Conservation (phyloP, 2,888 invertebrate species). For the Pollenia labialis region DNA sequence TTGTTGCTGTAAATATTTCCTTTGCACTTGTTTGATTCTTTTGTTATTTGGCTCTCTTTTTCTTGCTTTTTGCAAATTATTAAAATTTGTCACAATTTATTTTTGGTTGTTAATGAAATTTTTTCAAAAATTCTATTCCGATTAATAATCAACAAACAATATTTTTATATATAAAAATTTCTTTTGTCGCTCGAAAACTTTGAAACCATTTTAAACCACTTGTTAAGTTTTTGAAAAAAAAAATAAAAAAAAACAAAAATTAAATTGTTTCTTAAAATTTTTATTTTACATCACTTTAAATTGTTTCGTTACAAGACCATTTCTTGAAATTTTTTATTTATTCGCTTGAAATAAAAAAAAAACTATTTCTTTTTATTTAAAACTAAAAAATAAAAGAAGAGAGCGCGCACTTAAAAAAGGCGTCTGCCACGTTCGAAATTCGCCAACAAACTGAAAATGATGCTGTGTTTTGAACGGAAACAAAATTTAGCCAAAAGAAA, state of each 20-base stretch:
- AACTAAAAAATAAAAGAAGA: slow-evolving; percentile 72
- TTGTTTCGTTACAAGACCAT: slow-evolving; percentile 12
- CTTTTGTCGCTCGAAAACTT: slow-evolving; percentile 16
- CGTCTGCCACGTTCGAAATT: slow-evolving; percentile 80
- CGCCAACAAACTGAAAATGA: slow-evolving; percentile 81
- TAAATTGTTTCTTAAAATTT: slow-evolving; percentile 51
- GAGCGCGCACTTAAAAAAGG: slow-evolving; percentile 74
- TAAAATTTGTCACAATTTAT: slow-evolving; percentile 69
- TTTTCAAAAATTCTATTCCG: slow-evolving; percentile 8
- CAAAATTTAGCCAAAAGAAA: slow-evolving; percentile 65
- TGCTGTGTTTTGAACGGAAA: slow-evolving; percentile 74
- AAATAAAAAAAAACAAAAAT: neutral
- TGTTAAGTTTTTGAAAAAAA: slow-evolving; percentile 30
- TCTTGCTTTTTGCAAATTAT: slow-evolving; percentile 35
- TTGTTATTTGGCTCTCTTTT: slow-evolving; percentile 1
- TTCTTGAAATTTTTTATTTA: slow-evolving; percentile 24
- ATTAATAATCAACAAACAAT: too few relatives aligned
- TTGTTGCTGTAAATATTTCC: slow-evolving; percentile 4
- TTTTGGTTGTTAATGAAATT: slow-evolving; percentile 52
- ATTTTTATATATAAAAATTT: neutral
- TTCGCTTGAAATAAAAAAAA: slow-evolving; percentile 62
- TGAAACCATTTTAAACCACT: slow-evolving; percentile 63
- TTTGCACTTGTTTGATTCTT: slow-evolving; percentile 62
- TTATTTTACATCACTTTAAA: slow-evolving; percentile 48
- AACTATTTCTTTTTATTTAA: slow-evolving; percentile 65